Conservation (phyloP, 2,113 vertebrate genomes). For the Ramphastos sulfuratus region DNA sequence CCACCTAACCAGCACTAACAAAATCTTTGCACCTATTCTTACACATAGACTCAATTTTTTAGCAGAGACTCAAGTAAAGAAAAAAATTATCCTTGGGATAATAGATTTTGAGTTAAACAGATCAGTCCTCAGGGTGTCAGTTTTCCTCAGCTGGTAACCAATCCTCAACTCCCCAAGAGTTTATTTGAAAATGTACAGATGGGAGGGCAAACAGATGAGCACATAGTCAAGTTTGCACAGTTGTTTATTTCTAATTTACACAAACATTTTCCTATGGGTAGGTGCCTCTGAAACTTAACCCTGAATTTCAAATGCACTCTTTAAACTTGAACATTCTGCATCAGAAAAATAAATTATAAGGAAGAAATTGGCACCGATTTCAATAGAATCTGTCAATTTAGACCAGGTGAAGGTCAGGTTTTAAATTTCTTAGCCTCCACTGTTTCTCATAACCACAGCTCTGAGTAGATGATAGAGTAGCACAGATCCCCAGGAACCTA, state of each 20-base stretch:
- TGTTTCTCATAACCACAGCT: not conserved
- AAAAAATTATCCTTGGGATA: not conserved
- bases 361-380: not conserved
- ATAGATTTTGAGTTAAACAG: constrained; percentile 22
- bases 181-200: constrained; percentile 35
- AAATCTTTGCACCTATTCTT: constrained; percentile 20
- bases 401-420: not conserved
- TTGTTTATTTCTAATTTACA: constrained; percentile 46
- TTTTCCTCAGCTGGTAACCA: constrained; percentile 22
- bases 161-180: not conserved
- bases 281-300: not conserved
- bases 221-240: not conserved
- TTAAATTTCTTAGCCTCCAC: constrained; percentile 29
- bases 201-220: constrained; percentile 1
- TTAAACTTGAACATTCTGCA: not conserved
- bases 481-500: not conserved
- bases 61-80: not conserved
- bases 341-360: not conserved
- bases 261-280: constrained; percentile 16
- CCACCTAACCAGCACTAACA: not conserved
- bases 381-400: constrained; percentile 20
- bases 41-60: not conserved
- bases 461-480: not conserved
- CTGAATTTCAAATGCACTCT: not conserved
- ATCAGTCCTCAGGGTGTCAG: not conserved